Base-by-base conservation (phyloP, 2,888 invertebrate species). In the Tupiocoris notatus region DNA sequence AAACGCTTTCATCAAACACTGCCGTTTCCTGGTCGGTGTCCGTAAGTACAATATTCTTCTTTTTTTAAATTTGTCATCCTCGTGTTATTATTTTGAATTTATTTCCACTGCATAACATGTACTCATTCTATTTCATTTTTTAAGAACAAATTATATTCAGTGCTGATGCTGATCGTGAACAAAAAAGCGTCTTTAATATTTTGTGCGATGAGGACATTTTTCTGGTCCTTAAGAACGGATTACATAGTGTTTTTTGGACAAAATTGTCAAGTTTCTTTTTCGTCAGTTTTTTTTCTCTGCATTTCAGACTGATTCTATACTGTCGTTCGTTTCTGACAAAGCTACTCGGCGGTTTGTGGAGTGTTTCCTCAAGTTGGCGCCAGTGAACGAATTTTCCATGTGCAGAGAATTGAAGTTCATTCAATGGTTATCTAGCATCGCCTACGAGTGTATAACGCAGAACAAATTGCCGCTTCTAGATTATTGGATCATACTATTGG, bases 391-490 rank as follows among this genome's bases (percentile, higher is more conserved):
- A 6, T 75, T 23, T 62, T 74, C 66, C 1, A 75, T 58, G 2
- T 67, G 21, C 20, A 79, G 70, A 39, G 82, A 82, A 70, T 77
- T 79, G 16, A 85, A 86, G 75, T 86, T 89, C 76, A 85, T 87
- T 71, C 90, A 91, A 81, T 86, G 87, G 2, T 83, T 92, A 67
- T 88, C 89, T 62, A 87, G 89, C 83, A 86, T 92, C 20, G 89
- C 92, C 3, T 92, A 93, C 81, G 93, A 94, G 83, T 93, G 93
- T 73, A 89, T 93, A 0, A 89, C 92, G 1, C 89, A 90, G 81
- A 94, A 95, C 83, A 91, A 92, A 81, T 85, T 93, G 81, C 90
- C 90, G 82, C 88, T 92, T 18, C 83, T 94, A 79, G 90, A 92
- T 0, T 87, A 91, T 66, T 92, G 92, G 87, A 86, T 91, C 1